Conservation (phyloP, 92 coral and sea anemone species). For the Desmophyllum pertusum region DNA sequence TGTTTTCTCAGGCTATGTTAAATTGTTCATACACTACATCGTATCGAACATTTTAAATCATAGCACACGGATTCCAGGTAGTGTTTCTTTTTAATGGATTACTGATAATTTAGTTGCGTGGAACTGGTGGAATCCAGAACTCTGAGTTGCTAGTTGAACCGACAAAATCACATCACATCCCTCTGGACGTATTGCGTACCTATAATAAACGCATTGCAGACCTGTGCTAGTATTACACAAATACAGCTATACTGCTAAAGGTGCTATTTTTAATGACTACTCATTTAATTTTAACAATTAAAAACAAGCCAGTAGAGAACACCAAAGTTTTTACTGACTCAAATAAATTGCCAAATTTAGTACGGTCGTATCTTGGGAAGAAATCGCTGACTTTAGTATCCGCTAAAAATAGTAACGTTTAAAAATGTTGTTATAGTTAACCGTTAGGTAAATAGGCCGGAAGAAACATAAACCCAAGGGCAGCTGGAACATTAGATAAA, state of each 20-base stretch:
- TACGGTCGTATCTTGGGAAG: background rate
- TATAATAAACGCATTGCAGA: background rate
- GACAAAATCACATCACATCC: background rate
- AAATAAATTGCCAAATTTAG: background rate
- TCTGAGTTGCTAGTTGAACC: background rate
- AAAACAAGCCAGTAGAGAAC: background rate
- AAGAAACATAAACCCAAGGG: too few relatives aligned
- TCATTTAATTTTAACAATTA: too few relatives aligned
- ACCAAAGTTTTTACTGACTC: background rate
- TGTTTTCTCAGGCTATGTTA: too few relatives aligned
- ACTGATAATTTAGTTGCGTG: background rate
- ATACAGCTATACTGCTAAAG: too few relatives aligned
- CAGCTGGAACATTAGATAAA: too few relatives aligned
- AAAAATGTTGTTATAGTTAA: background rate
- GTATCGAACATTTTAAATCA: background rate
- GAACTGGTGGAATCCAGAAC: background rate
- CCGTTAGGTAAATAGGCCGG: too few relatives aligned
- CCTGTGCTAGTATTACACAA: too few relatives aligned
- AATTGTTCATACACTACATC: background rate
- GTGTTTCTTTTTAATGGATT: background rate
- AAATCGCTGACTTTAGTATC: background rate
- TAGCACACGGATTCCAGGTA: background rate
- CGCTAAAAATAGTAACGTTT: background rate
- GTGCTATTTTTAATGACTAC: too few relatives aligned
- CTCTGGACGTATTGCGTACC: background rate